Conservation (phyloP, 2,888 invertebrate genomes). For the Thelaira solivaga region DNA sequence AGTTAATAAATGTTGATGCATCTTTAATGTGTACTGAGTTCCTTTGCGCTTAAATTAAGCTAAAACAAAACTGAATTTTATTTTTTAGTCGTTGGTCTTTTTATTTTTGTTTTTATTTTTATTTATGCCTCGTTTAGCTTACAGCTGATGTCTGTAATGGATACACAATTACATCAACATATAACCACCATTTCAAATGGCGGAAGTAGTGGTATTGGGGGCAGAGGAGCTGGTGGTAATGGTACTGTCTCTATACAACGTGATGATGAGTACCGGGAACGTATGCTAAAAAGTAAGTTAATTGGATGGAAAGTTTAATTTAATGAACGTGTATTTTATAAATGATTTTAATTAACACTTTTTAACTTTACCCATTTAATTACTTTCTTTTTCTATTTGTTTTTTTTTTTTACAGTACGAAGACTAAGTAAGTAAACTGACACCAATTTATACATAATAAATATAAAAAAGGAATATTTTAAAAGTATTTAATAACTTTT, state of each 20-base stretch:
- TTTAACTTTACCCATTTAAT: too few relatives aligned
- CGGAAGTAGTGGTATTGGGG: conserved; percentile 52
- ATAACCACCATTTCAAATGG: conserved; percentile 63
- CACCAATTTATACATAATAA: neutral
- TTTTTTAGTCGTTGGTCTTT: neutral
- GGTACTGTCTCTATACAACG: conserved; percentile 70
- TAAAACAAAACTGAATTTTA: neutral
- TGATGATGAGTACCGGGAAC: conserved; percentile 76
- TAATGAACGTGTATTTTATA: conserved; percentile 3
- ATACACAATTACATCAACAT: conserved; percentile 51
- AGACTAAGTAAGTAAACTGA: conserved; percentile 51
- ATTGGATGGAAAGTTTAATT: conserved; percentile 51
- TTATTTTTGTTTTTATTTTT: neutral
- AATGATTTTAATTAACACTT: conserved; percentile 2
- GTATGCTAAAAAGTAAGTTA: conserved; percentile 76
- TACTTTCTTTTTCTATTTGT: neutral
- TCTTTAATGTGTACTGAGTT: conserved; percentile 46
- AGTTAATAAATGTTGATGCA: conserved; percentile 17
- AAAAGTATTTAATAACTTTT: neutral
- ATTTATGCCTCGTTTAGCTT: neutral
- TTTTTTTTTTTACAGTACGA: conserved; percentile 44
- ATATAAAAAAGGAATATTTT: neutral
- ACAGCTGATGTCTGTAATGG: conserved; percentile 24
- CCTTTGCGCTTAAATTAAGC: conserved; percentile 16
- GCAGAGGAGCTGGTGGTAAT: conserved; percentile 70